Evolutionary conservation across 1,140 invertebrate species (phyloP), one percentile per base, ranked within the genome.

Genomic region (Drosophila asahinai): DNA sequence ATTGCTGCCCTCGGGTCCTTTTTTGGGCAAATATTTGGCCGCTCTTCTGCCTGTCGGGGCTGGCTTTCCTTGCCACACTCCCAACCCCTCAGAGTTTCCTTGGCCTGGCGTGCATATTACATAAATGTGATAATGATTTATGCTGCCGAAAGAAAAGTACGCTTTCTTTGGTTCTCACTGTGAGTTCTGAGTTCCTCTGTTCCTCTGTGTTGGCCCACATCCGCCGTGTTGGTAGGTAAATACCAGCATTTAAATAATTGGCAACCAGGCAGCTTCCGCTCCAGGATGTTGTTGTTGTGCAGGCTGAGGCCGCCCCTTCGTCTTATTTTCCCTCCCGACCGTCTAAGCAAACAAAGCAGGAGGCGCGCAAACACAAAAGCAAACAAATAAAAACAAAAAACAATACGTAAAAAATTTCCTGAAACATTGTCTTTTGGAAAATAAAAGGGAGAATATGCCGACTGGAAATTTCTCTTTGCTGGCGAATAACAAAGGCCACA

Each of bases 231-330:
- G 58, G 80, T 89, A 77, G 83, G 84, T 89, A 89, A 89, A 89
- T 89, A 90, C 84, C 86, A 84, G 84, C 84, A 89, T 89, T 89
- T 89, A 90, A 89, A 89, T 89, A 89, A 89, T 89, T 89, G 86
- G 86, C 84, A 84, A 77, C 78, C 81, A 66, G 63, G 66, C 86
- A 81, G 78, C 84, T 89, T 84, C 86, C 86, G 84, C 74, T 81
- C 33, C 54, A 63, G 79, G 66, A 77, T 77, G 57, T 77, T 78
- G 75, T 77, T 76, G 49, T 59, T 65, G 15, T 52, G 36, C 17
- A 38, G 36, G 12, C 36, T 36, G 8, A 36, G 6, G 62, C 61
- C 38, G 8, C 58, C 57, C 58, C 64, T 47, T 57, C 49, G 36
- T 30, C 25, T 42, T 65, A 17, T 19, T 27, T 42, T 47, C 11